Conservation (phyloP, 1,140 invertebrate genomes). For the Pogonomyrmex californicus region DNA sequence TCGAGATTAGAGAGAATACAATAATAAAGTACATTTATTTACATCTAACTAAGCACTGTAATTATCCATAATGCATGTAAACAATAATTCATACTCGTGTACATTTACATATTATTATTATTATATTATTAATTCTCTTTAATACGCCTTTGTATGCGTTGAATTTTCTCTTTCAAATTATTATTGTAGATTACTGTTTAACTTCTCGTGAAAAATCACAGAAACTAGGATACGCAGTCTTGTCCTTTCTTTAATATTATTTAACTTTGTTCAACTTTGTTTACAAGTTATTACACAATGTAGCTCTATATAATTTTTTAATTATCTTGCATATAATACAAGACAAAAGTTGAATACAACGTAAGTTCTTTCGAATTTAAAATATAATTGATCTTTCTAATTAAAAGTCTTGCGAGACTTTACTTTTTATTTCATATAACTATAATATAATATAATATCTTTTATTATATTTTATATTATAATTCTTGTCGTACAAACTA, state of each 20-base stretch:
- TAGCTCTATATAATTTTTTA: background rate
- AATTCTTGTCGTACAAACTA: background rate
- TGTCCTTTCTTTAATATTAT: background rate
- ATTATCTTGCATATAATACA: background rate
- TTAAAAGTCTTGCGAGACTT: slow-evolving; percentile 2
- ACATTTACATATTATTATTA: background rate
- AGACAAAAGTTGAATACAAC: too few species aligned
- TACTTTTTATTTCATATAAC: background rate
- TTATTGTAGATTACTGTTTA: slow-evolving; percentile 39
- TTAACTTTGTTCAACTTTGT: background rate
- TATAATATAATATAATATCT: background rate
- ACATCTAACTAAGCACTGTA: slow-evolving; percentile 12
- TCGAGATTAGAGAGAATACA: slow-evolving; percentile 5
- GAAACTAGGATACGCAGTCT: background rate
- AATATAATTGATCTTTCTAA: background rate
- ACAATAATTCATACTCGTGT: slow-evolving; percentile 30
- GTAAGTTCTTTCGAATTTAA: background rate
- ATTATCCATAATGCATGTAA: slow-evolving; percentile 31
- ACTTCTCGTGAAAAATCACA: slow-evolving; percentile 31
- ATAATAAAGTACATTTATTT: slow-evolving; percentile 40
- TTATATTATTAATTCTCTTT: slow-evolving; percentile 50
- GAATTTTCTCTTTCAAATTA: slow-evolving; percentile 16
- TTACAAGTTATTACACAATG: background rate
- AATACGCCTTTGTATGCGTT: background rate
- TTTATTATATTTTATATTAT: too few species aligned